These are phyloP conservation scores for Cataglyphis altisquamis DNA, from an alignment of 2,888 invertebrate genomes.

Conservation along the genomic window DNA sequence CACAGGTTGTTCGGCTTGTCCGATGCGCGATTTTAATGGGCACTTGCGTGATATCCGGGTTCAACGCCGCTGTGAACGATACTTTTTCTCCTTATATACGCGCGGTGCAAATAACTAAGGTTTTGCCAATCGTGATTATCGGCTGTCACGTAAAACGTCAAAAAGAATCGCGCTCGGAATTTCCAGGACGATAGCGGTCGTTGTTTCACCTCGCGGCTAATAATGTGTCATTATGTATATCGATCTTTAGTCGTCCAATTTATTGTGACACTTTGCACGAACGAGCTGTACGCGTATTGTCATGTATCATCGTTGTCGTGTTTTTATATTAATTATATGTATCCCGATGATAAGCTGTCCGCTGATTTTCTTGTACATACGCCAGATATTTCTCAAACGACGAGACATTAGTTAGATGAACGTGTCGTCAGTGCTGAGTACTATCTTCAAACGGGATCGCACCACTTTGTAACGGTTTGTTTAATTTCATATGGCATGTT, in stretches of 20 bases:
- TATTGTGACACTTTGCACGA: conserved; percentile 10
- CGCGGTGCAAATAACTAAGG: conserved; percentile 60
- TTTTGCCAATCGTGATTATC: conserved; percentile 57
- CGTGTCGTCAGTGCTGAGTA: conserved; percentile 10
- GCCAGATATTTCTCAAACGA: conserved; percentile 2
- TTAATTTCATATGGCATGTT: conserved; percentile 35
- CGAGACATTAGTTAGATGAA: conserved; percentile 12
- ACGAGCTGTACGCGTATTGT: neutral
- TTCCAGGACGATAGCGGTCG: conserved; percentile 30
- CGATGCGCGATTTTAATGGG: conserved; percentile 54
- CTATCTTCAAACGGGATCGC: conserved; percentile 38
- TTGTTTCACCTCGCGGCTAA: neutral
- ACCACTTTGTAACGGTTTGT: conserved; percentile 40
- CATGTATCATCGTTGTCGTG: conserved; percentile 8
- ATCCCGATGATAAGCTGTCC: neutral
- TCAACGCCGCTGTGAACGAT: conserved; percentile 43
- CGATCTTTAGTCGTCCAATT: conserved; percentile 17
- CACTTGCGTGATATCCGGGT: conserved; percentile 61
- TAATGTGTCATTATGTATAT: conserved; percentile 25
- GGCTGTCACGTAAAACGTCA: conserved; percentile 57
- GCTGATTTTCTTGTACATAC: neutral
- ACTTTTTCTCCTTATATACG: conserved; percentile 38
- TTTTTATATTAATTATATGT: conserved; percentile 23
- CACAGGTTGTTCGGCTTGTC: conserved; percentile 45
- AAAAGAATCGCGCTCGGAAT: conserved; percentile 42